Percentiles rank a stretch among this genome's conserved stretches.
phyloP scores from a whole-genome alignment of 2,113 vertebrate genomes.

The Isurus oxyrinchus region DNA sequence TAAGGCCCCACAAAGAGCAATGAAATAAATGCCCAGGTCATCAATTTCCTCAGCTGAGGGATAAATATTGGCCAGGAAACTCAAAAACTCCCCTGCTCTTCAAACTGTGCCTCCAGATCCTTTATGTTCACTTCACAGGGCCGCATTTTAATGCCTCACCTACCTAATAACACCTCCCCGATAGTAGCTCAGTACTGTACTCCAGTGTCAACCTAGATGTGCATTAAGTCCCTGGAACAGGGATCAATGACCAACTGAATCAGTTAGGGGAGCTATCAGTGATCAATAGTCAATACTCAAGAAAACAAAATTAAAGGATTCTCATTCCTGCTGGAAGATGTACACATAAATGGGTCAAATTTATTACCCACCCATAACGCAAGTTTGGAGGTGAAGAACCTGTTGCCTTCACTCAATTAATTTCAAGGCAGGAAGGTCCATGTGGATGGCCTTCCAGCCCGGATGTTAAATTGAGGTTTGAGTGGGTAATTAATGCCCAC shows the following conservation, averaged over 20 bases:
- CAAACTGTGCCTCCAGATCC: neutral
- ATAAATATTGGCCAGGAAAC: neutral
- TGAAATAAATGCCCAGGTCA: neutral
- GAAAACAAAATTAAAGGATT: neutral
- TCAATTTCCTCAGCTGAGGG: neutral
- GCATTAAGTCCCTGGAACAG: neutral
- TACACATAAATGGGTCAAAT: neutral
- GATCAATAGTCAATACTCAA: neutral
- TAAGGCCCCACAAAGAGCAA: too few relatives aligned
- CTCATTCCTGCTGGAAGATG: neutral
- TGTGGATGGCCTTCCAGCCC: neutral
- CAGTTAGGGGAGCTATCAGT: too few relatives aligned
- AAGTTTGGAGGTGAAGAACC: neutral
- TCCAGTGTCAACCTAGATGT: neutral
- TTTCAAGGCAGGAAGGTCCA: too few relatives aligned
- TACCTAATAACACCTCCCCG: neutral
- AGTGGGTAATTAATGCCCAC: neutral
- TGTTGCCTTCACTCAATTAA: too few relatives aligned
- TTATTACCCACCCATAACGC: neutral
- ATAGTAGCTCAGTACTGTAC: neutral
- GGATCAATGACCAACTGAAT: neutral
- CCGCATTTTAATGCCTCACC: neutral
- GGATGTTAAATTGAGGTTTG: neutral
- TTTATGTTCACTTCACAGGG: neutral
- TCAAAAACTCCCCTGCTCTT: neutral